Evolutionary conservation across 2,888 invertebrate species (phyloP).

Genomic region (Norana najaformis): DNA sequence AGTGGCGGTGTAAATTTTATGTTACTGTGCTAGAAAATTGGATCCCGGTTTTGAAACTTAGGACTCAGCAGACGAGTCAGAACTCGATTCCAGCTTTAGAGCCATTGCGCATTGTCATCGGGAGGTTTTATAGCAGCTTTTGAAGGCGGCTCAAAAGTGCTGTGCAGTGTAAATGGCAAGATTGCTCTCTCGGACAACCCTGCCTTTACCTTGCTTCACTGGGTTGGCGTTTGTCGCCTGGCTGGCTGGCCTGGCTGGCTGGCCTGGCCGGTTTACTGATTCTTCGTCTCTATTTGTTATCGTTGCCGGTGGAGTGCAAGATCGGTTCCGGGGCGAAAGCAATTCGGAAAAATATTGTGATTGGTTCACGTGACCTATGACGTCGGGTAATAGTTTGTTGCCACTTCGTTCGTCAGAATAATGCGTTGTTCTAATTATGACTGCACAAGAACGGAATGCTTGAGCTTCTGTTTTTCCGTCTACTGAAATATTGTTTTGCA

Average conservation of each 20-base stretch:
- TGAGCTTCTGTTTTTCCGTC: too few relatives aligned
- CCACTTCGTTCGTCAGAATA: too few relatives aligned
- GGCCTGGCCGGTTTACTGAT: not conserved
- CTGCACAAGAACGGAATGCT: too few relatives aligned
- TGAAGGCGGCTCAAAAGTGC: not conserved
- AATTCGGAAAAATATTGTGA: too few relatives aligned
- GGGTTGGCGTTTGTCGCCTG: not conserved
- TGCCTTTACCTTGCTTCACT: not conserved
- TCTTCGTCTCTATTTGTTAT: not conserved
- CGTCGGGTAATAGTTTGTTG: too few relatives aligned
- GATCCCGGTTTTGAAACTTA: not conserved
- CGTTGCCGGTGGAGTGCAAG: too few relatives aligned
- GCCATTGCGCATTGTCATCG: not conserved
- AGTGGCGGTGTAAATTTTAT: not conserved
- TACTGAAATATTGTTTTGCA: too few relatives aligned
- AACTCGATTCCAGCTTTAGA: not conserved
- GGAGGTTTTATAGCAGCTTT: not conserved
- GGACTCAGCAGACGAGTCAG: too few relatives aligned
- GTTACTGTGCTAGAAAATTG: not conserved
- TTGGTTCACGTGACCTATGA: too few relatives aligned
- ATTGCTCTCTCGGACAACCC: not conserved
- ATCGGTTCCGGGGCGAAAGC: too few relatives aligned
- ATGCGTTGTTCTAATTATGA: too few relatives aligned
- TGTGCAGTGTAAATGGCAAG: not conserved
- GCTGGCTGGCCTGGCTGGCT: too few relatives aligned